Evolutionary conservation across 2,888 invertebrate genomes (phyloP), one percentile per base, ranked within the genome.

Genomic region (Tyria jacobaeae): DNA sequence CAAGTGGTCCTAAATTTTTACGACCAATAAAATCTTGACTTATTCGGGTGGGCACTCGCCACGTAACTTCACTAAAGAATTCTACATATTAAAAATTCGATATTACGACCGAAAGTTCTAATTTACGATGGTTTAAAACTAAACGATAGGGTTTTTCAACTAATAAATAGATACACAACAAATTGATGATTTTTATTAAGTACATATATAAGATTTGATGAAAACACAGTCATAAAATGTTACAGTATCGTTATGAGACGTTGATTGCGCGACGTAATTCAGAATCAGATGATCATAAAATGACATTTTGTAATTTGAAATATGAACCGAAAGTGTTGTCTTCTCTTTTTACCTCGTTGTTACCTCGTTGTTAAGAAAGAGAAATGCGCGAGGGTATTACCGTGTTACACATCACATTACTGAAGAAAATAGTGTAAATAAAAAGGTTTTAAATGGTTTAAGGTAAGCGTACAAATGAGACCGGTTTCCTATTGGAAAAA

Each of bases 31-130:
- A 94, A 89, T 71, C 80, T 86, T 92, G 92, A 92, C 88, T 92
- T 91, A 91, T 91, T 86, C 77, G 80, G 75, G 80, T 79, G 80
- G 70, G 82, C 80, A 85, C 85, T 86, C 83, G 83, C 83, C 86
- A 83, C 82, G 82, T 83, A 84, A 60, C 61, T 59, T 60, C 24
- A 79, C 69, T 67, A 73, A 76, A 76, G 69, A 70, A 70, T 60
- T 66, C 80, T 79, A 86, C 85, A 90, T 81, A 89, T 86, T 84
- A 85, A 87, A 88, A 89, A 88, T 88, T 89, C 90, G 88, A 91
- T 92, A 90, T 90, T 89, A 92, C 91, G 91, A 89, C 86, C 90
- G 84, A 91, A 90, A 90, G 88, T 85, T 89, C 83, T 88, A 88
- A 93, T 92, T 93, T 91, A 92, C 84, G 88, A 87, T 79, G 83